These are phyloP conservation scores for Microcebus ravelobensis DNA, from an alignment of 2,113 vertebrate species.

Conservation along the genomic window DNA sequence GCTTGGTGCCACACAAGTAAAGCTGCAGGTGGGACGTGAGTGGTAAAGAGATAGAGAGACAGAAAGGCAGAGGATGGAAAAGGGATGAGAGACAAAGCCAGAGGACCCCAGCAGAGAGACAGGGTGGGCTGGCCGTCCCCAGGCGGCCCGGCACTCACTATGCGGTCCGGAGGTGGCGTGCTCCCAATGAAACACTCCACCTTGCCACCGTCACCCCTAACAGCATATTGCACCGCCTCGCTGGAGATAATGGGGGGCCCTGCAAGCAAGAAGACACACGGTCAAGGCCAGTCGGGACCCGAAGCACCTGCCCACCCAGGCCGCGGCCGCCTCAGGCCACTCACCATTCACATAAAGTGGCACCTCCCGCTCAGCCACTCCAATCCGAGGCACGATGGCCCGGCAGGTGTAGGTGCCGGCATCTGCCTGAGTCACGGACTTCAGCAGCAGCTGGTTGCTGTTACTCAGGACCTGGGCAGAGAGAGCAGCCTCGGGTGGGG, in stretches of 20 bases:
- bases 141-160: slow-evolving; percentile 88
- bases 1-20: neutral
- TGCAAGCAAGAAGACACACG: slow-evolving; percentile 55
- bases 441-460: slow-evolving; percentile 95
- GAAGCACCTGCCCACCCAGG: accelerated
- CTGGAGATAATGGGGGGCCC: slow-evolving; percentile 97
- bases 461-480: slow-evolving; percentile 94
- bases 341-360: slow-evolving; percentile 94
- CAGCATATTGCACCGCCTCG: slow-evolving; percentile 91
- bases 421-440: slow-evolving; percentile 93
- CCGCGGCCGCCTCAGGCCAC: neutral
- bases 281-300: neutral
- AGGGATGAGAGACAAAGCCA: neutral
- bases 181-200: slow-evolving; percentile 98
- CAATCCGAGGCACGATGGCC: slow-evolving; percentile 96
- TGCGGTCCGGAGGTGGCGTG: slow-evolving; percentile 95
- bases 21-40: neutral
- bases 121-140: neutral
- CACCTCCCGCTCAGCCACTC: slow-evolving; percentile 95
- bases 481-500: slow-evolving; percentile 74
- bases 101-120: neutral
- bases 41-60: neutral
- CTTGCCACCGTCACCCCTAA: slow-evolving; percentile 92
- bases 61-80: neutral
- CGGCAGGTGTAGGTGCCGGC: slow-evolving; percentile 96